phyloP scores from a whole-genome alignment of 2,797 vertebrate genomes.

The Cyprinodon diabolis region DNA sequence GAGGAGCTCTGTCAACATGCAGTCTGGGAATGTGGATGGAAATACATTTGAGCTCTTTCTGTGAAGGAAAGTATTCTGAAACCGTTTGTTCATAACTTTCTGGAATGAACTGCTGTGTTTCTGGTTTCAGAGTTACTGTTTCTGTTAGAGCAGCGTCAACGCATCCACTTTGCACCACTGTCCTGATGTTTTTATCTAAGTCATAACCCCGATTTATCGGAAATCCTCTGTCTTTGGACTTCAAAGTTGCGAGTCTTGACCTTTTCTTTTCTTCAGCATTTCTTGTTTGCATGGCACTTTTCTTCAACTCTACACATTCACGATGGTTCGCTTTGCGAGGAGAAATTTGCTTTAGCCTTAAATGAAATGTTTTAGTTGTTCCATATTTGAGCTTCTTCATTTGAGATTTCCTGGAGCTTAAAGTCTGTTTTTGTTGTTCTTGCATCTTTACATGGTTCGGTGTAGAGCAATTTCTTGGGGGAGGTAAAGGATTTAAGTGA shows the following conservation, averaged over 20 bases:
- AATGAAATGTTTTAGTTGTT: slow-evolving; percentile 85
- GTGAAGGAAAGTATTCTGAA: slow-evolving; percentile 18
- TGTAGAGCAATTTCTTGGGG: slow-evolving; percentile 36
- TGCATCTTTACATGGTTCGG: slow-evolving; percentile 27
- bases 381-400: slow-evolving; percentile 83
- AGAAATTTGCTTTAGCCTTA: slow-evolving; percentile 83
- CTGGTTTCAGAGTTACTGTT: slow-evolving; percentile 21
- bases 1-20: slow-evolving; percentile 48
- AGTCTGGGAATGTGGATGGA: slow-evolving; percentile 56
- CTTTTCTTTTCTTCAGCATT: slow-evolving; percentile 46
- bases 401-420: slow-evolving; percentile 39
- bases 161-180: slow-evolving; percentile 56
- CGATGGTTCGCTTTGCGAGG: slow-evolving; percentile 63
- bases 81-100: background rate
- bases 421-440: slow-evolving; percentile 26
- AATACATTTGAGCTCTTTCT: slow-evolving; percentile 32
- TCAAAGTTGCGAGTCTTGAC: slow-evolving; percentile 8
- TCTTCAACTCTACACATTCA: slow-evolving; percentile 75
- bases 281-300: slow-evolving; percentile 41
- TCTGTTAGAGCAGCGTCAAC: slow-evolving; percentile 20
- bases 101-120: slow-evolving; percentile 5
- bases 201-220: slow-evolving; percentile 36
- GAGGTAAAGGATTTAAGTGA: slow-evolving; percentile 19
- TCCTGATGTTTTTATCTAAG: slow-evolving; percentile 71
- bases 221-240: slow-evolving; percentile 28